Base-by-base conservation (phyloP, 2,888 invertebrate genomes). In the Piscicola geometra region DNA sequence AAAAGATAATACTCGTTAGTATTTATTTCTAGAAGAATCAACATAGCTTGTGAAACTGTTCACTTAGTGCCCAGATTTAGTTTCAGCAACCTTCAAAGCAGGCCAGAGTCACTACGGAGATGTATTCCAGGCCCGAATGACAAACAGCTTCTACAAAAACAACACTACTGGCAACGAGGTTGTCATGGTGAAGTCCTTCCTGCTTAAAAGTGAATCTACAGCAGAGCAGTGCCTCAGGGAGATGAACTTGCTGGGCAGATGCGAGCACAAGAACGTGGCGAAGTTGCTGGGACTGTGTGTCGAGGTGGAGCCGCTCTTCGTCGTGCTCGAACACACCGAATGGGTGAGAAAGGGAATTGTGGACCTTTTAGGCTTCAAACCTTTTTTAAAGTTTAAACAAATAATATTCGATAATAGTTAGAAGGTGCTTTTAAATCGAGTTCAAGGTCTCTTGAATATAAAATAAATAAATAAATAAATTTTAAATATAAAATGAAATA, bases 71-170 rank as follows among this genome's bases (percentile, higher is more conserved):
- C n/a, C n/a, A n/a, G n/a, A n/a, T n/a, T n/a, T n/a, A n/a, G n/a
- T n/a, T n/a, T n/a, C n/a, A n/a, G n/a, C n/a, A n/a, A n/a, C n/a
- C n/a, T n/a, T 56, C n/a, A 56, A 56, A 70, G 1, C 71, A 90
- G 92, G 94, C 28, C 91, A 93, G 33, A 94, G 96, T 0, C 92
- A 93, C 81, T 96, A 93, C 82, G 96, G 96, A 0, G 95, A 95
- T 81, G 91, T 96, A 0, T 90, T 92, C 82, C 87, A 94, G 56
- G 93, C 92, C 9, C 70, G 93, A 89, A 82, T 89, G 21, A 5
- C 60, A 5, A 56, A 21, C 25, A 25, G 5, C n/a, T 21, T 56
- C 3, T 56, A 56, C 60, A 56, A 56, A 5, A 56, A 56, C 25
- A 82, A 83, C 52, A 84, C 88, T 81, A 84, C 88, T 81, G 82